phyloP scores from a whole-genome alignment of 2,888 invertebrate species.

The Sinopyrophorus schimmeli region DNA sequence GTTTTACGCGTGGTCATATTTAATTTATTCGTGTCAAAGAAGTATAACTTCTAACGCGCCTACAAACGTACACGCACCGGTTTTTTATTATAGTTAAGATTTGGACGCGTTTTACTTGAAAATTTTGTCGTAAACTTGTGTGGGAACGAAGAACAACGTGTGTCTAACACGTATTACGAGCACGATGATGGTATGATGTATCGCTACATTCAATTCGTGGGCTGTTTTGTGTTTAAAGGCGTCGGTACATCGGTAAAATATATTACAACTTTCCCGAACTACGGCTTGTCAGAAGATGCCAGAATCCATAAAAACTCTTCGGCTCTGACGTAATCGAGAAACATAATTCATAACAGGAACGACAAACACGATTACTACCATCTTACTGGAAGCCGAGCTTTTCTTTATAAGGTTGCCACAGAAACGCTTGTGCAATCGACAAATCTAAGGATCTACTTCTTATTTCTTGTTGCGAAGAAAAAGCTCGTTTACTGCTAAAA shows the following conservation, averaged over 20 bases:
- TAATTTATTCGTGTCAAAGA: too few relatives aligned
- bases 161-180: constrained; percentile 39
- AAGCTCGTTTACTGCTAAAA: too few relatives aligned
- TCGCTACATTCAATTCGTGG: constrained; percentile 41
- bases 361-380: constrained; percentile 15
- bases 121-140: constrained; percentile 16
- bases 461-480: too few relatives aligned
- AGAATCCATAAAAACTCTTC: constrained; percentile 26
- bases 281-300: constrained; percentile 42
- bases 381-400: too few relatives aligned
- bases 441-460: too few relatives aligned
- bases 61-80: too few relatives aligned
- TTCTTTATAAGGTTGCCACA: too few relatives aligned
- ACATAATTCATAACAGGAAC: constrained; percentile 36
- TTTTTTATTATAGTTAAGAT: too few relatives aligned
- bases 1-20: too few relatives aligned
- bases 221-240: constrained; percentile 40
- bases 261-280: constrained; percentile 42
- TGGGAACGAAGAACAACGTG: constrained; percentile 31
- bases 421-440: too few relatives aligned
- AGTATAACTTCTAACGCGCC: too few relatives aligned
- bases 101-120: too few relatives aligned
- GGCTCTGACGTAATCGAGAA: constrained; percentile 37
- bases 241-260: constrained; percentile 44
- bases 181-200: constrained; percentile 42